phyloP scores from a whole-genome alignment of 2,113 vertebrate species.

The Apodemus sylvaticus region DNA sequence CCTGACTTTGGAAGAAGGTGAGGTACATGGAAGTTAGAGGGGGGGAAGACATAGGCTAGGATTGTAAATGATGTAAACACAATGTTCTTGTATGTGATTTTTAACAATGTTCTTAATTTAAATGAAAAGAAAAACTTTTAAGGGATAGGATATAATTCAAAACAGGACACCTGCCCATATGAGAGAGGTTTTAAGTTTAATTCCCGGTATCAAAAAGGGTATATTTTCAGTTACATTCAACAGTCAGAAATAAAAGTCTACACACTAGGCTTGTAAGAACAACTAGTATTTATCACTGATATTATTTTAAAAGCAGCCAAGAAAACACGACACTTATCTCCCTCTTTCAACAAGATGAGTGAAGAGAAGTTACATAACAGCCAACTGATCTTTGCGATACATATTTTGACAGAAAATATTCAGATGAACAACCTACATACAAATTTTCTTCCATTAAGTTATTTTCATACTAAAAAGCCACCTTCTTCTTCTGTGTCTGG shows the following conservation, averaged over 20 bases:
- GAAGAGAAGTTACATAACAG: constrained; percentile 13
- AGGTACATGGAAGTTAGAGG: neutral
- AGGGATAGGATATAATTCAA: neutral
- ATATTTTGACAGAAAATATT: constrained; percentile 12
- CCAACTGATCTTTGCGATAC: neutral
- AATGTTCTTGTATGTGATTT: neutral
- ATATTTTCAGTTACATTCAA: constrained; percentile 56
- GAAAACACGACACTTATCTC: neutral
- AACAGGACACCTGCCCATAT: no score
- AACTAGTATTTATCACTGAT: neutral
- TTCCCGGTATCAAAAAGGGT: neutral
- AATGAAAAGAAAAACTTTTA: neutral
- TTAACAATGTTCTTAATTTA: neutral
- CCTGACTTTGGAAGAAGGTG: neutral
- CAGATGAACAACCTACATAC: neutral
- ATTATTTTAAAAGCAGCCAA: constrained; percentile 45
- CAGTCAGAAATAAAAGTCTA: constrained; percentile 63
- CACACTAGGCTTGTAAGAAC: constrained; percentile 47
- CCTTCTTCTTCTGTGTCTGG: neutral
- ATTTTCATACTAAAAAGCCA: neutral
- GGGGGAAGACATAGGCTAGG: neutral
- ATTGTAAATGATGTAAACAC: neutral
- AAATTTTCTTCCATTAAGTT: neutral
- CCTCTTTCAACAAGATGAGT: constrained; percentile 9
- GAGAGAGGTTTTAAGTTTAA: neutral